These are phyloP conservation scores for Acleris laterana DNA, from an alignment of 2,888 invertebrate genomes.

Conservation along the genomic window DNA sequence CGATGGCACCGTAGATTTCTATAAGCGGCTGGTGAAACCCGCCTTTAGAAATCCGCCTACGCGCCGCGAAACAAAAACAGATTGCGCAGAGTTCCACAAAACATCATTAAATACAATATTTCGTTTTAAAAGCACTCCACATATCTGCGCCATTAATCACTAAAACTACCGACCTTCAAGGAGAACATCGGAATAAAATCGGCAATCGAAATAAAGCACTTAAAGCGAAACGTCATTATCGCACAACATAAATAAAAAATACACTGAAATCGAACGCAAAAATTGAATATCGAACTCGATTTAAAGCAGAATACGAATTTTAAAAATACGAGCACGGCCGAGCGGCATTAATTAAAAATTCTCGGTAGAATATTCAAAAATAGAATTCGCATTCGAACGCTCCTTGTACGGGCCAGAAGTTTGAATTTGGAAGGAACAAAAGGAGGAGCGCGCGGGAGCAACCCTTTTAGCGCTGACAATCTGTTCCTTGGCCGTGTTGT, in stretches of 20 bases:
- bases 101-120: slow-evolving; percentile 84
- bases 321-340: slow-evolving; percentile 81
- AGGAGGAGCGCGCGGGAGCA: slow-evolving; percentile 82
- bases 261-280: slow-evolving; percentile 81
- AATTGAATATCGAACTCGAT: slow-evolving; percentile 83
- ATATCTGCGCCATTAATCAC: slow-evolving; percentile 83
- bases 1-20: slow-evolving; percentile 51
- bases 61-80: slow-evolving; percentile 66
- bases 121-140: slow-evolving; percentile 83
- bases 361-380: slow-evolving; percentile 85
- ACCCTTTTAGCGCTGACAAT: slow-evolving; percentile 85
- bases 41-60: slow-evolving; percentile 64
- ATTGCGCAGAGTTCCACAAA: slow-evolving; percentile 71
- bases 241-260: slow-evolving; percentile 83
- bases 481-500: slow-evolving; percentile 82
- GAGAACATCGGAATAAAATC: slow-evolving; percentile 83
- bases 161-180: slow-evolving; percentile 83
- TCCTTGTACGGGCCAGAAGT: slow-evolving; percentile 82
- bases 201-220: slow-evolving; percentile 85
- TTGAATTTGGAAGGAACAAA: slow-evolving; percentile 84
- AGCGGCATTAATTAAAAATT: slow-evolving; percentile 84
- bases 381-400: slow-evolving; percentile 84
- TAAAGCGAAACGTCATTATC: slow-evolving; percentile 85
- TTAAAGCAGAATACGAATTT: slow-evolving; percentile 83
- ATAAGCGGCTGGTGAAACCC: slow-evolving; percentile 46